Evolutionary conservation across 37 sponge, comb jelly and placozoan species (phyloP).

Genomic region (Aplysina aerophoba): DNA sequence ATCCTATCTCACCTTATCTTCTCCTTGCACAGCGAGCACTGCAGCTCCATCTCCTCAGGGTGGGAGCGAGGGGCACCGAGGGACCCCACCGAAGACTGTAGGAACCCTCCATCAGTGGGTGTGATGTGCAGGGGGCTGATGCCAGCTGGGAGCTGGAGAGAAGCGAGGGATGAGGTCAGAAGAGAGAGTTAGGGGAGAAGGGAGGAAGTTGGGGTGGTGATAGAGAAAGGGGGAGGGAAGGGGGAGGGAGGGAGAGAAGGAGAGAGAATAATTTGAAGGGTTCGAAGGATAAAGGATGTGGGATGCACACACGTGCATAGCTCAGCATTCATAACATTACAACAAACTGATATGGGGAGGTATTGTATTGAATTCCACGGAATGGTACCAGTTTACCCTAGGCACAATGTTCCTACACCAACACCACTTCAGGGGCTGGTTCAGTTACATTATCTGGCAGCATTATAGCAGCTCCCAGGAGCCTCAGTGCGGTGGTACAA

Average conservation of each 20-base stretch:
- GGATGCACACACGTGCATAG: background rate
- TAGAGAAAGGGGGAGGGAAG: background rate
- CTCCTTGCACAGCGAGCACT: constrained; percentile 71
- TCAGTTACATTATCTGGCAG: no score
- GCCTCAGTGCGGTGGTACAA: no score
- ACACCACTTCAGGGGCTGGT: no score
- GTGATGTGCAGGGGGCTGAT: background rate
- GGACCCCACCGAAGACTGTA: background rate
- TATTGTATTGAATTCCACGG: no score
- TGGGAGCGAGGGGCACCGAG: background rate
- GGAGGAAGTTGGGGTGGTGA: background rate
- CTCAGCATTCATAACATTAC: background rate
- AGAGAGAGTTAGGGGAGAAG: background rate
- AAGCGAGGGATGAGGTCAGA: background rate
- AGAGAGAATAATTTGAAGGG: background rate
- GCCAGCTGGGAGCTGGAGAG: background rate
- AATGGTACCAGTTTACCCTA: no score
- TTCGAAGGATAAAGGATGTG: background rate
- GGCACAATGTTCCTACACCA: no score
- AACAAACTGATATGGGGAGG: no score
- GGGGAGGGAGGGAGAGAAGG: background rate
- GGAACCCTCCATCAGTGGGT: constrained; percentile 1
- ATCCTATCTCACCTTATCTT: constrained; percentile 62
- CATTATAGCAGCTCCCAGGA: no score
- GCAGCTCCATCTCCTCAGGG: constrained; percentile 38